These are phyloP conservation scores for Megaceryle torquata DNA, from an alignment of 2,113 vertebrate species.

Conservation along the genomic window DNA sequence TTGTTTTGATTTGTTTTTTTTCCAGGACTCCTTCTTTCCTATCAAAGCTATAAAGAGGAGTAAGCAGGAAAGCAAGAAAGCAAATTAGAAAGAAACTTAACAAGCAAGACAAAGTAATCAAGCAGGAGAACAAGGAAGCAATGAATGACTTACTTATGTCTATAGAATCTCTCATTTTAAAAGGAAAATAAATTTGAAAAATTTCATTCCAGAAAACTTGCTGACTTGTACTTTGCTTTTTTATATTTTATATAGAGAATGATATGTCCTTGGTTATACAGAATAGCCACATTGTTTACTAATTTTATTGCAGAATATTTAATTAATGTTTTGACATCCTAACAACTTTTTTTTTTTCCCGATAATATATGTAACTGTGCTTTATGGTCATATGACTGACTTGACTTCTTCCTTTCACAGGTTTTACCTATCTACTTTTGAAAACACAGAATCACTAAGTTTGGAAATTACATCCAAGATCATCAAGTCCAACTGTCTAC, in stretches of 20 bases:
- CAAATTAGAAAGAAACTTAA: background rate
- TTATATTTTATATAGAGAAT: background rate
- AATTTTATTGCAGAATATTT: background rate
- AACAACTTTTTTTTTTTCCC: background rate
- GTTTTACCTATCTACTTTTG: background rate
- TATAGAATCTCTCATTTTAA: background rate
- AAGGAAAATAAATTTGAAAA: background rate
- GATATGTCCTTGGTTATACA: background rate
- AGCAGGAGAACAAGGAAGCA: background rate
- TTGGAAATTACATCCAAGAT: too few species aligned
- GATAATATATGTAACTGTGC: accelerated
- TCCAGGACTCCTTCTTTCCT: background rate
- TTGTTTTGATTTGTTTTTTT: background rate
- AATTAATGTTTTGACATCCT: background rate
- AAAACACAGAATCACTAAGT: background rate
- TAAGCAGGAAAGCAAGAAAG: background rate
- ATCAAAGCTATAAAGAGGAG: background rate
- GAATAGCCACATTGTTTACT: background rate
- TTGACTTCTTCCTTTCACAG: background rate
- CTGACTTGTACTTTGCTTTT: background rate
- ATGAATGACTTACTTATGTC: background rate
- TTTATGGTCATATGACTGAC: background rate
- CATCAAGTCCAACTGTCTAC: too few species aligned
- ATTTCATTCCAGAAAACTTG: background rate
- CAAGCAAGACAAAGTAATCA: background rate